Conservation (phyloP, 2,797 vertebrate genomes). For the Schizopygopsis pylzovi region DNA sequence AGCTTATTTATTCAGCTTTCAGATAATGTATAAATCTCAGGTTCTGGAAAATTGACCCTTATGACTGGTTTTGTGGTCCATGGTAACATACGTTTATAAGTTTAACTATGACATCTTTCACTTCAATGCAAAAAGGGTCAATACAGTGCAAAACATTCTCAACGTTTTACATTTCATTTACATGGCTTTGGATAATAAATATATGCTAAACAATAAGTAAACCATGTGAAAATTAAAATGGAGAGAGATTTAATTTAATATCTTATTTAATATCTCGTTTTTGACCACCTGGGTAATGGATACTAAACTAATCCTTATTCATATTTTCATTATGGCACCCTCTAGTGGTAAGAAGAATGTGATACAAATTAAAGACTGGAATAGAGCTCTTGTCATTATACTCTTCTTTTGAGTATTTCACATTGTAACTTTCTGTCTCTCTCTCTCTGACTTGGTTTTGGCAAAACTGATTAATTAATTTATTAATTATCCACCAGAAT, state of each 20-base stretch:
- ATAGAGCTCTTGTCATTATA: neutral
- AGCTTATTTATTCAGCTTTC: too few species aligned
- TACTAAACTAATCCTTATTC: neutral
- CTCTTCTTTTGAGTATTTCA: neutral
- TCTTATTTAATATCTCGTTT: neutral
- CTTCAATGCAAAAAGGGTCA: too few species aligned
- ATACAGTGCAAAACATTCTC: neutral
- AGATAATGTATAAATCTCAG: too few species aligned
- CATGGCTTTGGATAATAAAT: neutral
- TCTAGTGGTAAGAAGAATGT: slow-evolving; percentile 20
- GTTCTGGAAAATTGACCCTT: too few species aligned
- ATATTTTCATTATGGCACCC: slow-evolving; percentile 12
- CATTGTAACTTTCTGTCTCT: neutral
- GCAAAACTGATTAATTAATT: neutral
- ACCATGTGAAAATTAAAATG: neutral
- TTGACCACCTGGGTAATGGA: neutral
- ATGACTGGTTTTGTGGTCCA: too few species aligned
- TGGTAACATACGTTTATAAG: neutral
- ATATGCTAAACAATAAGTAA: neutral
- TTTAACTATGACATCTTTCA: neutral
- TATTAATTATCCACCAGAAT: neutral
- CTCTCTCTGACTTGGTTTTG: neutral
- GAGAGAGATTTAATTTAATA: neutral
- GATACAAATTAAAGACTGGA: neutral
- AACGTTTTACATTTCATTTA: neutral